Base-by-base conservation (phyloP, 2,113 vertebrate genomes). In the Oceanites oceanicus region DNA sequence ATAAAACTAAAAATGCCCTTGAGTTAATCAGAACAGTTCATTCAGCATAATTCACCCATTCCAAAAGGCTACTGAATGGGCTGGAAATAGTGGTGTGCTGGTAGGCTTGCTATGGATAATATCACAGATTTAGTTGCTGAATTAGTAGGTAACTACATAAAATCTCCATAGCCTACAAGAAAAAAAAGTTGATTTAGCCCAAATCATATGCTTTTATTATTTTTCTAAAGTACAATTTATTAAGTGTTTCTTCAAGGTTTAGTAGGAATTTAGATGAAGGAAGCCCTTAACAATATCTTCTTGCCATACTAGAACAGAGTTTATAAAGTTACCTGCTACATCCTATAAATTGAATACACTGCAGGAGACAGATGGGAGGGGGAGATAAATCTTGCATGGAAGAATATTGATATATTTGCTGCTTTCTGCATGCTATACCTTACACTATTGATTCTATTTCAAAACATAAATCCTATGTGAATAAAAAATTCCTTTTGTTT, bases 21-120 rank as follows among this genome's bases (percentile, higher is more conserved):
- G 97, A 98, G 98, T 98, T 98, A 97, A 97, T 96, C 95, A 97
- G 93, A 97, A 89, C 75, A 93, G 96, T 96, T 96, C 97, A 97
- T 97, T 98, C 96, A 95, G 96, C 58, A 65, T 94, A 98, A 97
- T 97, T 97, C 95, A 92, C 49, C 86, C 94, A 91, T 93, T 92
- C 77, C 66, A 95, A 94, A 95, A 93, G 81, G 79, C 86, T 96
- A 91, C 70, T 50, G 89, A 96, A 94, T 5, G n/a, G 67, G 78
- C 42, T 36, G n/a, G 79, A 95, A 96, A 94, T 34, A 76, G 53
- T 56, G 91, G 73, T 47, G 70, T 75, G 47, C 53, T 97, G 68
- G 79, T 78, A 94, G 50, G 79, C n/a, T 82, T 92, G 76, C 90
- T 93, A 40, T 68, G 29, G 63, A 93, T 96, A 97, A 83, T 90